Base-by-base conservation (phyloP, 2,888 invertebrate species). In the Chrysolina haemoptera region DNA sequence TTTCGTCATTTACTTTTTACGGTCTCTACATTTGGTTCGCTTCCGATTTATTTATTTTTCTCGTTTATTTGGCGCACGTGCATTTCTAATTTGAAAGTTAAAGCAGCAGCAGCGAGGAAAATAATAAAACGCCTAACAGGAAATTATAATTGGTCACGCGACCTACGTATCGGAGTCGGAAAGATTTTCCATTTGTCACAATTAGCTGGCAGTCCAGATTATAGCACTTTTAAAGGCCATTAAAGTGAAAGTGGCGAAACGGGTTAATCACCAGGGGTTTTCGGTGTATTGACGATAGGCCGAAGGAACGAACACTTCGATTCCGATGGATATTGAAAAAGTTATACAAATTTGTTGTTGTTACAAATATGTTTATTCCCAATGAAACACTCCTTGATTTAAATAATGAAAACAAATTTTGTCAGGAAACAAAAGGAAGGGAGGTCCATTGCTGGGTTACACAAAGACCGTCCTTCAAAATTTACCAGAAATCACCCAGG, bases 131-230 rank as follows among this genome's bases (percentile, higher is more conserved):
- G 59, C 40, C 43, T 18, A 1, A 35, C 68, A 68, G 68, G 59
- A 59, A 59, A 59, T 68, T 55, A 59, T 62, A 14, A 70, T 48
- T 55, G 53, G 70, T 63, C 70, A 71, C 55, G 64, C 70, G 27
- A 59, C n/a, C 14, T n/a, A 27, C n/a, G 16, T 16, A 8, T 59
- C 14, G 50, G 14, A 4, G 18, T n/a, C 18, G 59, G 59, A 59
- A 59, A 27, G 27, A 27, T 27, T n/a, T n/a, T 35, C 27, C 59
- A 59, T 59, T 59, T 35, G 59, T 59, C 59, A 59, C 59, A 59
- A 59, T 59, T 59, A 27, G 35, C 35, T n/a, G 14, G 6, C 2
- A 27, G 35, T 35, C n/a, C n/a, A 59, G 16, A 59, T 59, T 27
- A n/a, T n/a, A 59, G 10, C 59, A 59, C 59, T 59, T 59, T 35